Base-by-base conservation (phyloP, 2,113 vertebrate genomes). In the Anthoscopus minutus region DNA sequence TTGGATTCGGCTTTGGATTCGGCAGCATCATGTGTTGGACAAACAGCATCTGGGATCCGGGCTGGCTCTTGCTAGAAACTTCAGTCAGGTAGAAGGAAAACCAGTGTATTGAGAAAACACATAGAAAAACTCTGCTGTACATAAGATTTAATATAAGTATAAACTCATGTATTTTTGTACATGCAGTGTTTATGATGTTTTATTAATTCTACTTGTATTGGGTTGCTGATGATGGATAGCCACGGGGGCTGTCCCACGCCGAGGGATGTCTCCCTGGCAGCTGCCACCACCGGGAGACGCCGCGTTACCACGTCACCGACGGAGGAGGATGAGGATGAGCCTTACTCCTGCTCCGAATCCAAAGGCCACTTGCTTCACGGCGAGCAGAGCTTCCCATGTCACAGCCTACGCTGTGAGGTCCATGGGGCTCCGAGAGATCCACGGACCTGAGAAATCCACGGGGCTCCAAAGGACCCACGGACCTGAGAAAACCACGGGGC, bases 61-160 rank as follows among this genome's bases (percentile, higher is more conserved):
- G 66, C 35, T 20, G 54, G n/a, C 58, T 50, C 84, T 33, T 56
- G 30, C 14, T 74, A 7, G 40, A 57, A n/a, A 12, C 19, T 31
- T 62, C 24, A 23, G 35, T 5, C 35, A 18, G 31, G 22, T 5
- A 64, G n/a, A 40, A 35, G 16, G 7, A 71, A 60, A 66, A 38
- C 13, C 28, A 22, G 3, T 1, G 31, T 33, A 33, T 3, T 22
- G 61, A 22, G 61, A 53, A 83, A 65, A 33, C 10, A 24, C 6
- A 33, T 0, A 4, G 42, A 0, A 48, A 64, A 42, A 2, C 10
- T 44, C 30, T 1, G 2, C 24, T 25, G 40, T 21, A 50, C 4
- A 0, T 14, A 27, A 31, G 22, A 25, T 6, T 42, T 19, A 25
- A 54, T 15, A 9, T 2, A 37, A 45, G 13, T 28, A 45, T n/a